Evolutionary conservation across 2,888 invertebrate species (phyloP), one percentile per base, ranked within the genome.

Genomic region (Craniophora ligustri): DNA sequence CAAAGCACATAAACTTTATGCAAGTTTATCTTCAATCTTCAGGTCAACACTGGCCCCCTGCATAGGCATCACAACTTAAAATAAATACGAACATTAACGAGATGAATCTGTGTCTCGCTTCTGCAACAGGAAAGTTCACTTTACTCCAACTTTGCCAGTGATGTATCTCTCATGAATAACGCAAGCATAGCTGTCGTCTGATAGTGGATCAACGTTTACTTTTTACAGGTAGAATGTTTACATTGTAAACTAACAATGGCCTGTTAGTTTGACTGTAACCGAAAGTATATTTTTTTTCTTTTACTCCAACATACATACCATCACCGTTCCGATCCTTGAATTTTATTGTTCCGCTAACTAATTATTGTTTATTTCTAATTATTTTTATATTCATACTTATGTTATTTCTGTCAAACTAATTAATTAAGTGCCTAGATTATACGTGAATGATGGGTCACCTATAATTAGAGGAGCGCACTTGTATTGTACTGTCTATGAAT

Each of bases 131-230:
- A 57, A 61, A 66, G 39, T 69, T 65, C 65, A 72, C 66, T 71
- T 72, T 69, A 56, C 69, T 63, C 32, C 32, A 72, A 72, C 66
- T 72, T 69, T 19, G 19, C 56, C 45, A 32, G 50, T 63, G 55
- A 46, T 70, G 71, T 66, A 71, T 71, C 73, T 39, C 60, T 71
- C 73, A 72, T 71, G 71, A 71, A 72, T 71, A 72, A 71, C 59
- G 54, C 59, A 71, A 41, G 40, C 23, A n/a, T n/a, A n/a, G 14
- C 14, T 59, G 45, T 56, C 70, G 62, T 46, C 56, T 60, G 70
- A 46, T 57, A 66, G 66, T 44, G 65, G 64, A 64, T 50, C 70
- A 41, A 49, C 49, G 48, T 58, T 71, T 57, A 69, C 59, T 57
- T 66, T 70, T 69, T 63, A 69, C 40, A 34, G 53, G 16, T 56